Conservation (phyloP, 1,140 invertebrate genomes). For the Ostrea edulis region DNA sequence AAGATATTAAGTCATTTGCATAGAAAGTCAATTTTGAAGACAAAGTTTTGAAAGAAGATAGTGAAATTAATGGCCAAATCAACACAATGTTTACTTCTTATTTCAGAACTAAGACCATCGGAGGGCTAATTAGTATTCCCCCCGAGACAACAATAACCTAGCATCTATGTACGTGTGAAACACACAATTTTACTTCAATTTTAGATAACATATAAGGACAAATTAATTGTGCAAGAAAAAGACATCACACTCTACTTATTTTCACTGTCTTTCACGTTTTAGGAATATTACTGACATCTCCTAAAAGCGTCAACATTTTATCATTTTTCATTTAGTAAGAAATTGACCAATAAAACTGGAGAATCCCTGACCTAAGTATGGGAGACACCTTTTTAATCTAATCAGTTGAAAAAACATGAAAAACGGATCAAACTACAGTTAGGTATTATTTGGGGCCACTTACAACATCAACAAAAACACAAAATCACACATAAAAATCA, state of each 20-base stretch:
- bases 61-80: background rate
- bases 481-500: constrained; percentile 40
- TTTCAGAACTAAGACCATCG: background rate
- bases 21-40: constrained; percentile 4
- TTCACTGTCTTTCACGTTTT: constrained; percentile 5
- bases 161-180: background rate
- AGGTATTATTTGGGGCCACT: background rate
- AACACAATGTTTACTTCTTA: background rate
- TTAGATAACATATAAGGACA: background rate
- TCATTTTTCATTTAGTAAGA: background rate
- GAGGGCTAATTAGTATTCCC: background rate
- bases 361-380: background rate
- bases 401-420: constrained; percentile 17
- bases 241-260: background rate
- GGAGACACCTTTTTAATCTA: constrained; percentile 25
- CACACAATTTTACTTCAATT: background rate
- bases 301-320: background rate
- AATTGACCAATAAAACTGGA: background rate
- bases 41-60: background rate
- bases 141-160: background rate
- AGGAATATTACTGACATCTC: background rate
- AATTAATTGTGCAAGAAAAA: background rate
- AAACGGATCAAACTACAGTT: constrained; percentile 32
- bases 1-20: background rate
- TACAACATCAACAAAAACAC: constrained; percentile 37